Evolutionary conservation across 2,888 invertebrate genomes (phyloP).

Genomic region (Callimorpha dominula): DNA sequence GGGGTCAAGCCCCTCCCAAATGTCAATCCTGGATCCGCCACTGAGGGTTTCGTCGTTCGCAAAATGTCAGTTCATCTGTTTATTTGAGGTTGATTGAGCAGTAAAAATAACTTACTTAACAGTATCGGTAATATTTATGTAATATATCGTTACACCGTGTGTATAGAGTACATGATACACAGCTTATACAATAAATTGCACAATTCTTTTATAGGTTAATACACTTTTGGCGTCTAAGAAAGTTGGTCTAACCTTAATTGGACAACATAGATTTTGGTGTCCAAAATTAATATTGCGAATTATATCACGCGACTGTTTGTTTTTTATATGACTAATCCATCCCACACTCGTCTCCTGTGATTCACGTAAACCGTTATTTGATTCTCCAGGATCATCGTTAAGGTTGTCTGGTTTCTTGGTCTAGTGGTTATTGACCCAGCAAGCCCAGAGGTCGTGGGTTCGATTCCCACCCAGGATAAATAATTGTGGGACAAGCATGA

Average conservation of each 20-base stretch:
- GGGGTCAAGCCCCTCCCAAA: too few species aligned
- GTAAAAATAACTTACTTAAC: not conserved
- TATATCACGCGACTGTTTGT: not conserved
- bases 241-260: conserved; percentile 8
- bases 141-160: conserved; percentile 1
- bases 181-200: conserved; percentile 43
- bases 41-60: too few species aligned
- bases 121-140: conserved; percentile 3
- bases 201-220: conserved; percentile 22
- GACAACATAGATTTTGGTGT: conserved; percentile 6
- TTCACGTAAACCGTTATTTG: too few species aligned
- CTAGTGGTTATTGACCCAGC: too few species aligned
- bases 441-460: too few species aligned
- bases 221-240: conserved; percentile 4
- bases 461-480: too few species aligned
- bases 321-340: not conserved
- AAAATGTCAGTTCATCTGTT: too few species aligned
- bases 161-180: not conserved
- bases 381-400: too few species aligned
- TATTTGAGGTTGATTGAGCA: not conserved
- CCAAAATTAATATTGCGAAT: conserved; percentile 1
- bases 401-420: too few species aligned
- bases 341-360: not conserved
- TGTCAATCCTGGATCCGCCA: too few species aligned
- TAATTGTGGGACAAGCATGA: too few species aligned